phyloP scores from a whole-genome alignment of 2,113 vertebrate genomes.

The Notothenia rossii region DNA sequence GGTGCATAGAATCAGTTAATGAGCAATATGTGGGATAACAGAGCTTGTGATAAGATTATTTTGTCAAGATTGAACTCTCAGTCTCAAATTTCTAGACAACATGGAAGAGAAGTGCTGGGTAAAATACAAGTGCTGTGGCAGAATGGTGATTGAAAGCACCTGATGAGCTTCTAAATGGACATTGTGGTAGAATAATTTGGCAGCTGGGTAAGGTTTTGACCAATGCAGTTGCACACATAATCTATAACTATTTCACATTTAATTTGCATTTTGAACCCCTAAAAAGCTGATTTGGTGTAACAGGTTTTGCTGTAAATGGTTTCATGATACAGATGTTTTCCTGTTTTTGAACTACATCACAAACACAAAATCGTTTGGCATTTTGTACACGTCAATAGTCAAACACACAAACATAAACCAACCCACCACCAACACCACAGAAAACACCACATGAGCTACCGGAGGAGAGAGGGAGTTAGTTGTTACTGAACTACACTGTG shows the following conservation, averaged over 20 bases:
- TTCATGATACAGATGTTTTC: slow-evolving; percentile 79
- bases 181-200: neutral
- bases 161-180: neutral
- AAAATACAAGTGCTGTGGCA: too few species aligned
- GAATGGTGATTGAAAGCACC: neutral
- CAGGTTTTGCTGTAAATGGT: slow-evolving; percentile 7
- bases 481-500: slow-evolving; percentile 77
- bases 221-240: neutral
- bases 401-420: slow-evolving; percentile 21
- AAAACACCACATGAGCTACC: slow-evolving; percentile 36
- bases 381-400: slow-evolving; percentile 23
- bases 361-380: slow-evolving; percentile 35
- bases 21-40: neutral
- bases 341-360: slow-evolving; percentile 8
- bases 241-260: neutral
- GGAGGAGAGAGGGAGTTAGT: slow-evolving; percentile 77
- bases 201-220: neutral
- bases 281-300: neutral
- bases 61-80: neutral
- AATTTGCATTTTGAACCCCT: neutral
- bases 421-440: slow-evolving; percentile 57
- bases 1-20: neutral
- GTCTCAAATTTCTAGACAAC: neutral
- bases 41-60: neutral
- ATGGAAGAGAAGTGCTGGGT: neutral